Evolutionary conservation across 2,113 vertebrate genomes (phyloP).

Genomic region (Nannobrachium achirus): DNA sequence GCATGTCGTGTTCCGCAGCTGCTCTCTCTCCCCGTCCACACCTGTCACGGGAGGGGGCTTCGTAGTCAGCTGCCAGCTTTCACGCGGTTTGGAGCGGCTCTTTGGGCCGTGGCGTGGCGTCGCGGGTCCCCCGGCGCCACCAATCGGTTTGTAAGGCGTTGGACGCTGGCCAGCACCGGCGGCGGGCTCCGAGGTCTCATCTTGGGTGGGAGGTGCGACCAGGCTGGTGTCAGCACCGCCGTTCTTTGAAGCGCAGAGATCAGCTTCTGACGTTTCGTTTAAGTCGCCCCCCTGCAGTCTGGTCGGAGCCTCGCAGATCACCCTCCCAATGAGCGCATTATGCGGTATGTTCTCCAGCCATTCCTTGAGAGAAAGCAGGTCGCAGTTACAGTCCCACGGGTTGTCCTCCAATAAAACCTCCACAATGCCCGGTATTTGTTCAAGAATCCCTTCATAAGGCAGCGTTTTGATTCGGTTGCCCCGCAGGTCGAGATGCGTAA

Average conservation of each 20-base stretch:
- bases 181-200: conserved; percentile 85
- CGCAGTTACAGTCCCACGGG: conserved; percentile 99
- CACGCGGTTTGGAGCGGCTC: conserved; percentile 91
- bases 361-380: conserved; percentile 95
- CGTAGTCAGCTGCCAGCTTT: conserved; percentile 97
- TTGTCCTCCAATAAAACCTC: conserved; percentile 98
- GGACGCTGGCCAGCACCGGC: conserved; percentile 78
- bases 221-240: conserved; percentile 92
- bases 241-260: conserved; percentile 92
- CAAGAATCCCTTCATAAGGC: conserved; percentile 96
- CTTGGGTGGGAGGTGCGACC: conserved; percentile 92
- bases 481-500: conserved; percentile 97
- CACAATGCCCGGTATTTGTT: conserved; percentile 96
- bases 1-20: conserved; percentile 79
- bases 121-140: conserved; percentile 82
- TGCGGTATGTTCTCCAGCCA: conserved; percentile 99
- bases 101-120: conserved; percentile 82
- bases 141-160: conserved; percentile 85
- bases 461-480: conserved; percentile 98
- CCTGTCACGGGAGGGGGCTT: conserved; percentile 87
- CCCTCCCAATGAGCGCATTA: conserved; percentile 93
- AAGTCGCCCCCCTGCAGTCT: conserved; percentile 95
- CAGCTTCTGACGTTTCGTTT: conserved; percentile 95
- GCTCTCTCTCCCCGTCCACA: conserved; percentile 66
- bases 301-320: conserved; percentile 95